These are phyloP conservation scores for Tetraodon nigroviridis DNA, from an alignment of 2,113 vertebrate genomes.

Conservation along the genomic window DNA sequence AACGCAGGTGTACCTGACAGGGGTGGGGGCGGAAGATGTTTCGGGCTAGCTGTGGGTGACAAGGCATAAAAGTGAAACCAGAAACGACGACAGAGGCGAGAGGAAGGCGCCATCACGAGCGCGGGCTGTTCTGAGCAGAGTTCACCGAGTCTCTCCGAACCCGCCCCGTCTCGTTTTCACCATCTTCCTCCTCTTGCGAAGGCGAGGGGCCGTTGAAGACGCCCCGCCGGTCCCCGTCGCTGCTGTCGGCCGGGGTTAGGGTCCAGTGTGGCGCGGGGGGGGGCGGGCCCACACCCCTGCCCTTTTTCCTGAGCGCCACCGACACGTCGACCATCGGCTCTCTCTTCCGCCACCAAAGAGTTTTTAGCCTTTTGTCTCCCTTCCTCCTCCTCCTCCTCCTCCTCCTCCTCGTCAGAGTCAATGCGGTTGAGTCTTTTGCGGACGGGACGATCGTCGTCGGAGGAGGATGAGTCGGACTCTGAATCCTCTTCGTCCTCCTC, in stretches of 20 bases:
- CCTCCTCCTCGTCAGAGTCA: constrained; percentile 77
- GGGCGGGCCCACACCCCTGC: constrained; percentile 79
- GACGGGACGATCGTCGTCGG: constrained; percentile 75
- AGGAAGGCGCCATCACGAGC: constrained; percentile 71
- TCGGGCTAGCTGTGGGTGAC: constrained; percentile 22
- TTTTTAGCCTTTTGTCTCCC: constrained; percentile 67
- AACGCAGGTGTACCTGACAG: constrained; percentile 16
- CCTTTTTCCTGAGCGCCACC: constrained; percentile 80
- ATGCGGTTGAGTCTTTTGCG: constrained; percentile 90
- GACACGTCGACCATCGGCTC: constrained; percentile 63
- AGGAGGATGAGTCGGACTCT: constrained; percentile 62
- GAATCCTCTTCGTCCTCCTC: constrained; percentile 52
- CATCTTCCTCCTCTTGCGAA: constrained; percentile 62
- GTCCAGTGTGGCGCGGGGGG: constrained; percentile 72
- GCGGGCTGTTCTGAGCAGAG: constrained; percentile 95
- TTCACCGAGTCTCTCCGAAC: constrained; percentile 85
- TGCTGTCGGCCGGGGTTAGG: constrained; percentile 81
- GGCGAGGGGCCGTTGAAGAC: constrained; percentile 78
- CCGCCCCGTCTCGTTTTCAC: constrained; percentile 32
- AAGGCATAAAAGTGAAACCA: constrained; percentile 49
- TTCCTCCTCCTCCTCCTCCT: constrained; percentile 19
- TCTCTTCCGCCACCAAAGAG: constrained; percentile 73
- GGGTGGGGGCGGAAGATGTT: constrained; percentile 21
- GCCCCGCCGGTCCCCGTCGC: constrained; percentile 49
- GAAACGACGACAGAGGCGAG: constrained; percentile 34